phyloP scores from a whole-genome alignment of 2,888 invertebrate genomes.

The Rotaria socialis region DNA sequence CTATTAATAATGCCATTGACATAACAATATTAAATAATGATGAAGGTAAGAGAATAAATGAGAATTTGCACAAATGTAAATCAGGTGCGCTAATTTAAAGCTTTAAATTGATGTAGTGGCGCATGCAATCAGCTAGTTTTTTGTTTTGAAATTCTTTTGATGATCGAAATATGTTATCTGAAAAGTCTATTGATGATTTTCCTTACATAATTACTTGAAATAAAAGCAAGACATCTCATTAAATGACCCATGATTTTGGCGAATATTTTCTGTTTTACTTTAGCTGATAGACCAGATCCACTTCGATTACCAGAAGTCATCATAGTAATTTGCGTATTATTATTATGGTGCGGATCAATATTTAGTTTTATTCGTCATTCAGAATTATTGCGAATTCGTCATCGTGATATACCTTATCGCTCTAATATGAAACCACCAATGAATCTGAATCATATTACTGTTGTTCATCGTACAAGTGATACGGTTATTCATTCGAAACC shows the following conservation, averaged over 20 bases:
- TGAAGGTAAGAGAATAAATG: not conserved
- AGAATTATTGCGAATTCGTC: conserved; percentile 14
- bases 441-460: conserved; percentile 4
- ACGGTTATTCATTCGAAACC: conserved; percentile 13
- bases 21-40: not conserved
- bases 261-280: not conserved
- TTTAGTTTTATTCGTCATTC: not conserved
- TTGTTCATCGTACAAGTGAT: conserved; percentile 11
- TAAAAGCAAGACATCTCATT: too few relatives aligned
- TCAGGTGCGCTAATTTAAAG: too few relatives aligned
- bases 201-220: too few relatives aligned
- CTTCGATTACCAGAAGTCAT: not conserved
- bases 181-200: too few relatives aligned
- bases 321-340: not conserved
- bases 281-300: not conserved
- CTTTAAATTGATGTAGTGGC: too few relatives aligned
- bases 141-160: too few relatives aligned
- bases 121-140: too few relatives aligned
- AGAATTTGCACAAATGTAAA: not conserved
- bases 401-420: not conserved
- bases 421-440: not conserved
- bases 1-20: not conserved
- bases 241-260: too few relatives aligned
- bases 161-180: too few relatives aligned
- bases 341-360: not conserved